Conservation (phyloP, 2,888 invertebrate genomes). For the Agriopis marginaria region DNA sequence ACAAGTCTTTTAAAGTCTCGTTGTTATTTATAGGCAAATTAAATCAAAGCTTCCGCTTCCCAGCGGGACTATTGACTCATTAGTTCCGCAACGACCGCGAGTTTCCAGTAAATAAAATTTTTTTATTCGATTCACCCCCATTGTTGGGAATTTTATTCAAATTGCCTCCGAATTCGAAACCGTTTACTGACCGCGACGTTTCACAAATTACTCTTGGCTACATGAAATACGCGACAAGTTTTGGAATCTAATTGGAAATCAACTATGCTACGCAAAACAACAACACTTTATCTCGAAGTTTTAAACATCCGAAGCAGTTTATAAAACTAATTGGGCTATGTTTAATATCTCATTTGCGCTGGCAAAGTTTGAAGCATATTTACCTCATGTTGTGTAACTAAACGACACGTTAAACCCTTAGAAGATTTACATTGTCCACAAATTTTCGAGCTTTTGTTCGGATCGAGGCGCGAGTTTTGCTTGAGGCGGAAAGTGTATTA, state of each 20-base stretch:
- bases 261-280: constrained; percentile 65
- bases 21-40: constrained; percentile 39
- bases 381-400: neutral
- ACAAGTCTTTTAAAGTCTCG: neutral
- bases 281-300: constrained; percentile 58
- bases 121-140: constrained; percentile 58
- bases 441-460: constrained; percentile 31
- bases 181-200: constrained; percentile 63
- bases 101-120: constrained; percentile 54
- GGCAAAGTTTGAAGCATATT: constrained; percentile 13
- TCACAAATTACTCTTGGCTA: constrained; percentile 64
- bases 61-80: constrained; percentile 41
- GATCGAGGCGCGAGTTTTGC: constrained; percentile 8
- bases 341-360: constrained; percentile 27
- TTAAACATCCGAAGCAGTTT: constrained; percentile 48
- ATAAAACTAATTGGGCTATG: constrained; percentile 42
- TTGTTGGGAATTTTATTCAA: constrained; percentile 60
- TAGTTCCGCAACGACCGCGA: constrained; percentile 44
- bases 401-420: constrained; percentile 1
- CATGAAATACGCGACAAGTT: constrained; percentile 72
- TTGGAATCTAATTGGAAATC: constrained; percentile 72
- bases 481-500: constrained; percentile 33
- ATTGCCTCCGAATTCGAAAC: constrained; percentile 61
- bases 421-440: constrained; percentile 21
- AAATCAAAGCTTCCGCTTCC: constrained; percentile 49